Evolutionary conservation across 2,888 invertebrate species (phyloP), one percentile per base, ranked within the genome.

Genomic region (Sylvicola cinctus): DNA sequence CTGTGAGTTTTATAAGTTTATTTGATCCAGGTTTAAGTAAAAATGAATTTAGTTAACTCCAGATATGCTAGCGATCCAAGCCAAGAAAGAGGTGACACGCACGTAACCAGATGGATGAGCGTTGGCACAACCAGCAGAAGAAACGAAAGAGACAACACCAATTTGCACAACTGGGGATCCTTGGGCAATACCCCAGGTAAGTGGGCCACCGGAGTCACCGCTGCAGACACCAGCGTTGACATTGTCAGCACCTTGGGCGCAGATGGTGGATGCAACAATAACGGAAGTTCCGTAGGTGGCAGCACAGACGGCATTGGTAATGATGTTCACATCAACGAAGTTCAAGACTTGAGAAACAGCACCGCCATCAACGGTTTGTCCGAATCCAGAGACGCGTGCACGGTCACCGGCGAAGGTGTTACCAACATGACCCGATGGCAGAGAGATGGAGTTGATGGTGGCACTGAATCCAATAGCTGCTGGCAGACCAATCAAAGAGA

Each of bases 181-280:
- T 6, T 12, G n/a, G 8, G 15, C 15, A 20, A 3, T 20, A 23
- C 29, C 30, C 5, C 11, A 5, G 11, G 29, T 34, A 23, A 17
- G 20, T 20, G 34, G 34, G 20, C 29, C 29, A 17, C 34, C 34
- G 17, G 29, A 20, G 20, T 34, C 34, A 23, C 34, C 34, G 11
- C 13, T 3, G 28, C 34, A 34, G 15, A 20, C 28, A 13, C 34
- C 34, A 13, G 28, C 12, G 3, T 5, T 13, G 8, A 23, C 20
- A 23, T 13, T 13, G 10, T 20, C 23, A n/a, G 16, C 15, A 28
- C 34, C 30, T 3, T 14, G 3, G 4, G 29, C 34, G 13, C 34
- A 34, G 3, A 34, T 4, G 3, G 28, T 28, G 15, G 27, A 28
- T 5, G 16, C 30, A 14, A 29, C 23, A 13, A 30, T 29, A 23